Conservation (phyloP, 2,113 vertebrate species). For the Antechinus stuartii region DNA sequence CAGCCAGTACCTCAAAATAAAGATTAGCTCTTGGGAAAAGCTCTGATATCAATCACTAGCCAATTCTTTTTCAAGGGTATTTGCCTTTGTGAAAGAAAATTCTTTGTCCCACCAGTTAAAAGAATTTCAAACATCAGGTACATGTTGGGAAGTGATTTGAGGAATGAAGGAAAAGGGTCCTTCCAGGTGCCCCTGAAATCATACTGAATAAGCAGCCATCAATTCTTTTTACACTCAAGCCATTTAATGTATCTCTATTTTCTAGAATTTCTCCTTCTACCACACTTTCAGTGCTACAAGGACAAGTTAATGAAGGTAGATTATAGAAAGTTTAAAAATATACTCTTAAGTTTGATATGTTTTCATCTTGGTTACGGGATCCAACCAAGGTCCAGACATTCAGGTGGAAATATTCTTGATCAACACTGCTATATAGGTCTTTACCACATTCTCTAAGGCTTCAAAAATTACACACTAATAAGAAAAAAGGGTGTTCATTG, state of each 20-base stretch:
- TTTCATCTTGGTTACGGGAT: conserved; percentile 13
- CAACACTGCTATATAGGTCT: not conserved
- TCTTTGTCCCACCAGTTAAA: not conserved
- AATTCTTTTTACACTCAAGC: not conserved
- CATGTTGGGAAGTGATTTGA: not conserved
- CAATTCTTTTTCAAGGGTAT: not conserved
- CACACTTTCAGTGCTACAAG: not conserved
- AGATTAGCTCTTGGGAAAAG: not conserved
- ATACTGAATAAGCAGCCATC: not conserved
- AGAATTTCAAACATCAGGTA: not conserved
- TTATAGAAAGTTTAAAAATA: conserved; percentile 10
- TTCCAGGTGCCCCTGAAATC: not conserved
- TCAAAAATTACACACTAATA: not conserved
- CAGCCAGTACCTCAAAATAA: not conserved
- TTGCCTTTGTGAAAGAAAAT: not conserved
- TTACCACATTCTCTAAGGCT: not conserved
- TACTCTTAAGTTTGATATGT: not conserved
- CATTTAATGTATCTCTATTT: not conserved
- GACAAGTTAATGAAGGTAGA: not conserved
- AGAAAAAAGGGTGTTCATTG: not conserved
- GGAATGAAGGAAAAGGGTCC: not conserved
- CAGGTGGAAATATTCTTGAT: not conserved
- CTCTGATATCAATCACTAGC: not conserved
- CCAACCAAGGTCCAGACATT: not conserved
- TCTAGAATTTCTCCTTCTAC: conserved; percentile 2